These are phyloP conservation scores for Gopherus flavomarginatus DNA, from an alignment of 2,113 vertebrate species.

Conservation along the genomic window DNA sequence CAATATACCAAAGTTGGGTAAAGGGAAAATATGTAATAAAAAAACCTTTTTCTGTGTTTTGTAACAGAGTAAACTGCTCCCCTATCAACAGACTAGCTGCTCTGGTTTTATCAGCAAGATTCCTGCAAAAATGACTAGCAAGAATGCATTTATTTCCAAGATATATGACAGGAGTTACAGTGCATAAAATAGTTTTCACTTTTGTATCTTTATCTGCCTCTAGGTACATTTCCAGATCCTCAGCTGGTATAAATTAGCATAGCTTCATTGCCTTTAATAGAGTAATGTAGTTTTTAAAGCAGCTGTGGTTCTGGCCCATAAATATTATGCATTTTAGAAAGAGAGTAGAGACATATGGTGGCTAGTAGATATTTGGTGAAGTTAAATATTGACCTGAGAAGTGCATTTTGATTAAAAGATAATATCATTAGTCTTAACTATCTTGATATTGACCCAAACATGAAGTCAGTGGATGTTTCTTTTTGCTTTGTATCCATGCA, in stretches of 20 bases:
- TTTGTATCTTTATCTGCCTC: background rate
- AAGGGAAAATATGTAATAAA: background rate
- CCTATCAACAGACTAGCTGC: background rate
- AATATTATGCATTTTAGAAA: rapidly evolving
- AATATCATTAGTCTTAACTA: background rate
- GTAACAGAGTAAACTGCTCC: background rate
- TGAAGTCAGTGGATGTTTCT: background rate
- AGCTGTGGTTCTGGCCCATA: background rate
- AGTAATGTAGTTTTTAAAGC: background rate
- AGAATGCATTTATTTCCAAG: background rate
- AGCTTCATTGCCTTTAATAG: background rate
- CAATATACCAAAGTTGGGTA: background rate
- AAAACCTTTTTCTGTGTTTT: background rate
- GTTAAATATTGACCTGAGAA: background rate
- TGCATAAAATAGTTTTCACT: background rate
- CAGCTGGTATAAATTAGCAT: background rate
- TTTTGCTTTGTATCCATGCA: background rate
- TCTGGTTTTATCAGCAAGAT: background rate
- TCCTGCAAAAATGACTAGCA: background rate
- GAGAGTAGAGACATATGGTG: background rate
- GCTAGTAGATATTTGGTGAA: background rate
- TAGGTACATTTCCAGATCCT: background rate
- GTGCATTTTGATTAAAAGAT: background rate
- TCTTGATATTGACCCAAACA: background rate
- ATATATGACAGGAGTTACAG: background rate